Evolutionary conservation across 1,140 invertebrate genomes (phyloP), one percentile per base, ranked within the genome.

Genomic region (Papilio xuthus): DNA sequence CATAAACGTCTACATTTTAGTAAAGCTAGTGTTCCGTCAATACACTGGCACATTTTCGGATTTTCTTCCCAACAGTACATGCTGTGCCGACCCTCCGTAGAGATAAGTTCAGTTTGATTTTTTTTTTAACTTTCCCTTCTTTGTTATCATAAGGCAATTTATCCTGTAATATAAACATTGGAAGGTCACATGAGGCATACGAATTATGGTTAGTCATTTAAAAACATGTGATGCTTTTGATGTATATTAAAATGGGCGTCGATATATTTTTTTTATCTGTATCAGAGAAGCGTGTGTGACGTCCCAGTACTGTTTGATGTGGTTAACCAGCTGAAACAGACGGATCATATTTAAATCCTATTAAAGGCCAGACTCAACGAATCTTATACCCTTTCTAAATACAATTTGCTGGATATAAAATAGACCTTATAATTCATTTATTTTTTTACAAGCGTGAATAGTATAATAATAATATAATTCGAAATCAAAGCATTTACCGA

Each of bases 291-390:
- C 12, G 26, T 67, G 20, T 56, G 20, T 23, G 10, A 20, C 56
- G 12, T 60, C 23, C 23, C 23, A 20, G 20, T 60, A 13, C 56
- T 82, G 83, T 85, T 86, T 86, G 85, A 89, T 87, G 83, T 83
- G 73, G 75, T 81, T 81, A 84, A 50, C 76, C 81, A 79, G 70
- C 50, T 20, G 10, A 53, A 9, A 4, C 60, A 23, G 32, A 23
- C 60, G 12, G 60, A 67, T 67, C 26, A 28, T 67, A 67, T 67
- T 28, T 20, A 28, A 67, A 67, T 8, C 53, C 53, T 53, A n/a
- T 53, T 7, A 56, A 20, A 20, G 56, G 18, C 32, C 7, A 6
- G 60, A 67, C 32, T 32, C 12, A 67, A 15, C 60, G 60, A 67
- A 67, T 67, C 28, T 60, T 60, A 60, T 26, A 60, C 60, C 60